phyloP scores from a whole-genome alignment of 2,113 vertebrate species.

The Hydropotes inermis region DNA sequence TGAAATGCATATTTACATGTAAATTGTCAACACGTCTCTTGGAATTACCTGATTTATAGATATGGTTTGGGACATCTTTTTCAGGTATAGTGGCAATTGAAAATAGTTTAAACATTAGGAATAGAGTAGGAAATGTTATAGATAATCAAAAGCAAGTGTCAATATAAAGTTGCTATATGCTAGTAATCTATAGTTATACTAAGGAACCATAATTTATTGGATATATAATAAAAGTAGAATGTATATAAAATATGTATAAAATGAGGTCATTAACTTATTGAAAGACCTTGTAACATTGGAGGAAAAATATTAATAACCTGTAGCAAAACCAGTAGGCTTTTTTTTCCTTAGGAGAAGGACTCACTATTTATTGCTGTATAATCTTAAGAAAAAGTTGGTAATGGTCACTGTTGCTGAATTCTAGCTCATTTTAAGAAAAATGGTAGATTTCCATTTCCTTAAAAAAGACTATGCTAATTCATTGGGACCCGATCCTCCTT shows the following conservation, averaged over 20 bases:
- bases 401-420: constrained; percentile 5
- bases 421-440: constrained; percentile 44
- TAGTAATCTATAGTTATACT: constrained; percentile 66
- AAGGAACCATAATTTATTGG: constrained; percentile 74
- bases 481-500: neutral
- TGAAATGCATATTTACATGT: constrained; percentile 68
- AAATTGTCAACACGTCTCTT: constrained; percentile 69
- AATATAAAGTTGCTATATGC: constrained; percentile 70
- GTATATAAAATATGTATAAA: constrained; percentile 73
- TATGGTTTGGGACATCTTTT: constrained; percentile 66
- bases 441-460: neutral
- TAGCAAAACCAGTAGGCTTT: constrained; percentile 36
- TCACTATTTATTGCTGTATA: neutral
- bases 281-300: constrained; percentile 28
- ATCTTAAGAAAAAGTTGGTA: constrained; percentile 36
- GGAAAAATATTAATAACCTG: constrained; percentile 35
- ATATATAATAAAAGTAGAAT: constrained; percentile 79
- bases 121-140: constrained; percentile 71
- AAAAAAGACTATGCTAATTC: neutral
- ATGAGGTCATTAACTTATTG: constrained; percentile 61
- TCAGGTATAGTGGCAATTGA: constrained; percentile 57
- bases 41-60: constrained; percentile 69
- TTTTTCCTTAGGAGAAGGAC: neutral
- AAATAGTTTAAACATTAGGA: constrained; percentile 74
- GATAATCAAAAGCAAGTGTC: constrained; percentile 68